Conservation (phyloP, 2,888 invertebrate genomes). For the Eucriotettix oculatus region DNA sequence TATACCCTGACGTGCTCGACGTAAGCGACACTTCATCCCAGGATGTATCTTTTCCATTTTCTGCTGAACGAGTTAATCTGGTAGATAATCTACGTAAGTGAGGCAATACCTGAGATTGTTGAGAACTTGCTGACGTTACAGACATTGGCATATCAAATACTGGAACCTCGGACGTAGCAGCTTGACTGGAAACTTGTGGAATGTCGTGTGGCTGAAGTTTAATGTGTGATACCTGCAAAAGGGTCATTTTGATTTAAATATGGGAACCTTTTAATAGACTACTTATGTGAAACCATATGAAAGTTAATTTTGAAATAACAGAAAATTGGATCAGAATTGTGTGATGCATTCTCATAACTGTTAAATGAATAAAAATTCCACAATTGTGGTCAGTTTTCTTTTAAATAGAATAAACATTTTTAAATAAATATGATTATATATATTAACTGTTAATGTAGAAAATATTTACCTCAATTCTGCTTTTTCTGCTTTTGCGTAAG, state of each 20-base stretch:
- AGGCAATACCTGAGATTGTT: constrained; percentile 17
- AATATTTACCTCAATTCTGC: constrained; percentile 44
- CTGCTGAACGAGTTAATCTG: constrained; percentile 11
- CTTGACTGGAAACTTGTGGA: constrained; percentile 12
- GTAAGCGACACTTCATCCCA: constrained; percentile 46
- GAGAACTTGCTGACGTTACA: constrained; percentile 3
- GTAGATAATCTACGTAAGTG: constrained; percentile 10
- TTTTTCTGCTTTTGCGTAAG: constrained; percentile 59
- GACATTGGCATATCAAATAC: constrained; percentile 15
- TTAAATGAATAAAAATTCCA: too few species aligned
- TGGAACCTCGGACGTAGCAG: constrained; percentile 13
- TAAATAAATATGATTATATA: neutral
- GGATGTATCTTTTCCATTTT: constrained; percentile 10
- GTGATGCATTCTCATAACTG: too few species aligned
- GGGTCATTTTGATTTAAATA: neutral
- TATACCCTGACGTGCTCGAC: constrained; percentile 54
- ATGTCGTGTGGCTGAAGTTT: constrained; percentile 27
- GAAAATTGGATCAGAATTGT: too few species aligned
- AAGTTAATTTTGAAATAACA: neutral
- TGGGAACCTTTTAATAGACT: neutral
- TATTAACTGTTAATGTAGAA: neutral
- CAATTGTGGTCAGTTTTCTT: too few species aligned
- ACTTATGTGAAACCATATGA: neutral
- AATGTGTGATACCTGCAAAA: constrained; percentile 29
- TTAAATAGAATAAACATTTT: too few species aligned